Conservation (phyloP, 2,797 vertebrate species). For the Sylvia borin region DNA sequence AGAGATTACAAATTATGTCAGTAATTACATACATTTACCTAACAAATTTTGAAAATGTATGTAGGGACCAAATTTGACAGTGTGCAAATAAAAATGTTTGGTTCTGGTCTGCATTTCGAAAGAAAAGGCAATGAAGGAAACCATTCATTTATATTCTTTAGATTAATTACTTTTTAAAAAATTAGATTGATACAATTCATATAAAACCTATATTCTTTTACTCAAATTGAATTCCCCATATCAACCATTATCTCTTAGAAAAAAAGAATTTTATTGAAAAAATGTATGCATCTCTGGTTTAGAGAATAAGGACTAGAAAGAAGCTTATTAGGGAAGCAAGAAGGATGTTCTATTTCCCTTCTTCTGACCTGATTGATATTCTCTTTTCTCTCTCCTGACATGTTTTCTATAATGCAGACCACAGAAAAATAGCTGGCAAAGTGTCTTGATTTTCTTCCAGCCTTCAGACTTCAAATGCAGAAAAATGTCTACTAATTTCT, state of each 20-base stretch:
- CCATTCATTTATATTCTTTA: background rate
- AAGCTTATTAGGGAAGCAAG: background rate
- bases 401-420: constrained; percentile 23
- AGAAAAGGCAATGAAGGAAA: background rate
- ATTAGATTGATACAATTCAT: background rate
- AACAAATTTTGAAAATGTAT: background rate
- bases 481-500: constrained; percentile 55
- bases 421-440: constrained; percentile 27
- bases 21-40: background rate
- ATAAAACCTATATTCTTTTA: background rate
- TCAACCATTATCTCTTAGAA: background rate
- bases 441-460: constrained; percentile 30
- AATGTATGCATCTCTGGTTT: background rate
- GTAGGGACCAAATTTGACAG: background rate
- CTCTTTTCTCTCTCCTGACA: background rate
- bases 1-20: background rate
- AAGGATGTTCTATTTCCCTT: constrained; percentile 1
- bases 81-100: background rate
- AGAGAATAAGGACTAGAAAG: background rate
- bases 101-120: background rate
- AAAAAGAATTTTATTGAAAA: background rate
- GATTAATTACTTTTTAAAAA: background rate
- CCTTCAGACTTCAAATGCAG: constrained; percentile 30
- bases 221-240: background rate
- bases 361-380: constrained; percentile 2